Base-by-base conservation (phyloP, 1,140 invertebrate species). In the Drosophila chauvacae region DNA sequence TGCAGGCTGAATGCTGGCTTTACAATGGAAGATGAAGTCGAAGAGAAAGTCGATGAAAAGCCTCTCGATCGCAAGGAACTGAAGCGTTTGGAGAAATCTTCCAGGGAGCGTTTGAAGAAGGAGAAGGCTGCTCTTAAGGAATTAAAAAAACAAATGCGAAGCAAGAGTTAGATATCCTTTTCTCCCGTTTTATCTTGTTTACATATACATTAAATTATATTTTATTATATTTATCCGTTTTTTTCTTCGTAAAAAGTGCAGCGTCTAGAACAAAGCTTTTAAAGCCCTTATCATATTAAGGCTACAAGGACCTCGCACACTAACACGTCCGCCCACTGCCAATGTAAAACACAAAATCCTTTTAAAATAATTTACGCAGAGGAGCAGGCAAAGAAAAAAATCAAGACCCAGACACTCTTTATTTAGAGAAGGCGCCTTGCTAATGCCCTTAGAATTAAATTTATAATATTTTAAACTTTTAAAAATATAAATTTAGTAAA, bases 351-450 rank as follows among this genome's bases (percentile, higher is more conserved):
- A 68, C 50, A 77, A 81, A 88, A 88, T 88, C 80, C 84, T 84
- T 88, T 90, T 88, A 88, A 88, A 90, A 88, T 84, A 88, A 87
- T 84, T 87, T 87, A 66, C 69, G 42, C 68, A 63, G 20, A 23
- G 63, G 42, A 65, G 56, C 45, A 16, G 56, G 51, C 26, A 44
- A 55, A 51, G 37, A 53, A 66, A 61, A 77, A 77, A 69, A 59
- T 62, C 42, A 75, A 55, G 48, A 68, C 53, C 45, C 28, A 26
- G 7, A 37, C 50, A 61, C 28, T 41, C 11, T 30, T 28, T n/a
- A 0, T 20, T 33, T 4, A 13, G 3, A 13, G 20, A 44, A 56
- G 42, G 18, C 44, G 33, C 7, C 7, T 20, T 20, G 4, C 20
- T 0, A 33, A 56, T 60, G 39, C 74, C 14, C 74, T 77, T 10